Evolutionary conservation across 92 coral and sea anemone genomes (phyloP), one percentile per base, ranked within the genome.

Genomic region (Nematostella vectensis): DNA sequence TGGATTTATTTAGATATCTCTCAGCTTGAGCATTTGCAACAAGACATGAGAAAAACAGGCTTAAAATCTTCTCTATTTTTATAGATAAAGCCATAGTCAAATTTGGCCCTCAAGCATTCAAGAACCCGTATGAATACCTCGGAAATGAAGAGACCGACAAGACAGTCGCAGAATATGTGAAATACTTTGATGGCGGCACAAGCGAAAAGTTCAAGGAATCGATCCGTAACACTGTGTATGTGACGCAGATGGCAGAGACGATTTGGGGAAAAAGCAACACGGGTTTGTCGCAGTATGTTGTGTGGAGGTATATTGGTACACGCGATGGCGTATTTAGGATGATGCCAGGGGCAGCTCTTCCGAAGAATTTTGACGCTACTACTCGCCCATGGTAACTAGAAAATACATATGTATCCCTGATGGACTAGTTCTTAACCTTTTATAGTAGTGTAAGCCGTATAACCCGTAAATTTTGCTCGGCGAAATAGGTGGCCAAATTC

Each of bases 251-350:
- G 22, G 72, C 73, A 0, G 82, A 79, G 1, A 47, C 55, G 11
- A 74, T 79, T 59, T 79, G 87, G 87, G 59, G 68, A 2, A 52
- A 33, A 0, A 58, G 75, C 20, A 61, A 65, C 38, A 57, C 63
- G 22, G 44, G 30, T 12, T 57, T 54, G 25, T 30, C 65, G 0
- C 58, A 67, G 21, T 79, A 79, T 29, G 43, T 72, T 6, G 81
- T 74, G 6, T 74, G 80, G 76, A 60, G 80, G 51, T 74, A 60
- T 30, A 29, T 74, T 26, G 82, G 70, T 21, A 74, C 82, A 1
- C 37, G 71, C 39, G 66, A 67, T 42, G 87, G 87, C 0, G 66
- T 79, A 1, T 64, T 79, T 57, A 53, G 75, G 49, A 67, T 60
- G 50, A 67, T 44, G 2, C 82, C 82, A n/a, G 82, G 87, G 0